These are phyloP conservation scores for Alcedo atthis DNA, from an alignment of 2,797 vertebrate genomes.

Conservation along the genomic window DNA sequence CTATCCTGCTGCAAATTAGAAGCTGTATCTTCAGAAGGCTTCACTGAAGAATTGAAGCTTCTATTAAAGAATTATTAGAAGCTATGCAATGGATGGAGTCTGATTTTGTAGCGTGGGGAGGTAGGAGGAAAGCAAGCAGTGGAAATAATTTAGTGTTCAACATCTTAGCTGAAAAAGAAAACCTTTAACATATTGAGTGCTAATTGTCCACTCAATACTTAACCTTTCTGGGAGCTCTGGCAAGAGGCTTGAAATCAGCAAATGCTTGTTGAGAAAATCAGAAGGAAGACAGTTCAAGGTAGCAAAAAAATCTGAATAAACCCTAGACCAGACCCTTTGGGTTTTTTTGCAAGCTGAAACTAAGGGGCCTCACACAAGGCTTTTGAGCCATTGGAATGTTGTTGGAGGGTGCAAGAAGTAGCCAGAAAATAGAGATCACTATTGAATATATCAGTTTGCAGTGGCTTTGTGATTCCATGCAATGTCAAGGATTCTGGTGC, in stretches of 20 bases:
- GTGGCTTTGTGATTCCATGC: neutral
- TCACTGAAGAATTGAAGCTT: too few species aligned
- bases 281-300: neutral
- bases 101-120: neutral
- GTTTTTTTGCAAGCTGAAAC: neutral
- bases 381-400: neutral
- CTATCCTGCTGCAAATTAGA: neutral
- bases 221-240: neutral
- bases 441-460: rapidly evolving
- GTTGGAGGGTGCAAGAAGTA: neutral
- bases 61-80: too few species aligned
- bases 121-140: neutral
- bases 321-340: rapidly evolving
- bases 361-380: rapidly evolving
- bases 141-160: neutral
- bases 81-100: neutral
- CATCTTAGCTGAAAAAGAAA: neutral
- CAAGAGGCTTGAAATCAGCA: neutral
- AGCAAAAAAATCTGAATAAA: neutral
- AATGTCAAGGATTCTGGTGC: neutral
- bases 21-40: neutral
- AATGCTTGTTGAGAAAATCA: neutral
- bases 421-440: neutral
- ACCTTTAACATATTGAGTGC: neutral
- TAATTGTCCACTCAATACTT: neutral